A percentile compares a stretch with the other conserved stretches of the same genome.
These are phyloP conservation scores for Drosophila ochracea DNA, from an alignment of 2,888 invertebrate genomes.

Conservation along the genomic window DNA sequence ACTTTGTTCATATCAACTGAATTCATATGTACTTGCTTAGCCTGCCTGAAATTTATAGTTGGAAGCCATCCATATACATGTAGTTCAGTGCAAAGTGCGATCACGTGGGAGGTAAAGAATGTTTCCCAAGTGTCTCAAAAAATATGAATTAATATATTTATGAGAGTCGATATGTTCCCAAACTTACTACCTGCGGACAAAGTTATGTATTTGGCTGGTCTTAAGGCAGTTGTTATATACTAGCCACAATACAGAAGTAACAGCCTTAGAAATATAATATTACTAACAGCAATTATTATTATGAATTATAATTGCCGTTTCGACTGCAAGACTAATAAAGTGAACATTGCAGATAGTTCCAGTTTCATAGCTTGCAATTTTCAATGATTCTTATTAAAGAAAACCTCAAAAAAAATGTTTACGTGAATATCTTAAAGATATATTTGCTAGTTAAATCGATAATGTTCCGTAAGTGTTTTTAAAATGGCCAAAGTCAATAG, in stretches of 20 bases:
- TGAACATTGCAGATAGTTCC: not conserved
- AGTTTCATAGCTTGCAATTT: too few species aligned
- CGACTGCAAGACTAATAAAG: not conserved
- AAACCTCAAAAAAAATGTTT: fast-evolving
- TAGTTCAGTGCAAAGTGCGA: not conserved
- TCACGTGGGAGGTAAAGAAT: not conserved
- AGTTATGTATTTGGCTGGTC: too few species aligned
- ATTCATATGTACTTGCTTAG: slow-evolving; percentile 25
- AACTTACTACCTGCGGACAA: too few species aligned
- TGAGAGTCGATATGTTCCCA: too few species aligned
- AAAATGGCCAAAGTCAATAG: slow-evolving; percentile 10
- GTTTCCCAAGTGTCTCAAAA: not conserved
- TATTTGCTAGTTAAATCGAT: not conserved
- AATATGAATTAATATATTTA: not conserved
- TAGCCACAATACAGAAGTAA: too few species aligned
- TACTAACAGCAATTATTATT: not conserved
- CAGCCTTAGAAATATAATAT: not conserved
- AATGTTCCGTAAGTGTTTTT: slow-evolving; percentile 2
- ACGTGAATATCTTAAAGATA: not conserved
- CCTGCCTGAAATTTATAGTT: slow-evolving; percentile 10
- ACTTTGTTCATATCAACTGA: not conserved
- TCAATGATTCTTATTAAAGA: not conserved
- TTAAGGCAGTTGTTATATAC: too few species aligned
- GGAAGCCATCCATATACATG: not conserved
- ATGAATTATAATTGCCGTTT: not conserved